These are phyloP conservation scores for Cyprinodon tularosa DNA, from an alignment of 2,113 vertebrate genomes.

Conservation along the genomic window DNA sequence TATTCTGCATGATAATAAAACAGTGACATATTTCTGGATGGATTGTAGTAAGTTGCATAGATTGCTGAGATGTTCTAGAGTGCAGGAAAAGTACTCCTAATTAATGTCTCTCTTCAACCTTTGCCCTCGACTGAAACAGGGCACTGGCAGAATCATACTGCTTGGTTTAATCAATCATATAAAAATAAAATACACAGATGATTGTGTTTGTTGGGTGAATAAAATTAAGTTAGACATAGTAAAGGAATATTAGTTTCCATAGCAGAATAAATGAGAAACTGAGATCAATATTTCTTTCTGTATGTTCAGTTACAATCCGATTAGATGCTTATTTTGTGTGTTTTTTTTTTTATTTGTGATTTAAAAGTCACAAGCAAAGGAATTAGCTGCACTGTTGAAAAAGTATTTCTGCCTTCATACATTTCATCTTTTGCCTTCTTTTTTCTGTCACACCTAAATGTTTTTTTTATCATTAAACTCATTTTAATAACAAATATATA, in stretches of 20 bases:
- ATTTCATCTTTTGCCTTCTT: too few relatives aligned
- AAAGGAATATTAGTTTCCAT: too few relatives aligned
- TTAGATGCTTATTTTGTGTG: not conserved
- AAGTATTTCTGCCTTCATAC: too few relatives aligned
- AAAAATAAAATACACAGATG: not conserved
- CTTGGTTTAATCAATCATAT: not conserved
- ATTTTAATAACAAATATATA: too few relatives aligned
- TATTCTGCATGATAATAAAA: conserved; percentile 55
- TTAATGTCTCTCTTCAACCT: not conserved
- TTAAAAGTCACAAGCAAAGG: conserved; percentile 27
- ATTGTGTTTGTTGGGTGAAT: not conserved
- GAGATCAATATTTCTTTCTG: conserved; percentile 45
- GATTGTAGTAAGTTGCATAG: conserved; percentile 48
- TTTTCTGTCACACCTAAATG: too few relatives aligned
- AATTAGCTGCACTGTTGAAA: not conserved
- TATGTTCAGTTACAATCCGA: conserved; percentile 52
- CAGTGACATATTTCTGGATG: conserved; percentile 50
- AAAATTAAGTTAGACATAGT: not conserved
- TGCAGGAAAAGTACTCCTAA: not conserved
- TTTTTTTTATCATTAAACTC: too few relatives aligned
- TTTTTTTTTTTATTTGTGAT: conserved; percentile 42
- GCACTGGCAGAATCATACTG: not conserved
- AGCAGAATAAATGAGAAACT: conserved; percentile 29
- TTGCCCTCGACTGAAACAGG: not conserved
- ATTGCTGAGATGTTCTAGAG: conserved; percentile 34